These are phyloP conservation scores for Rhegmatorhina hoffmannsi DNA, from an alignment of 2,113 vertebrate species.

Conservation along the genomic window DNA sequence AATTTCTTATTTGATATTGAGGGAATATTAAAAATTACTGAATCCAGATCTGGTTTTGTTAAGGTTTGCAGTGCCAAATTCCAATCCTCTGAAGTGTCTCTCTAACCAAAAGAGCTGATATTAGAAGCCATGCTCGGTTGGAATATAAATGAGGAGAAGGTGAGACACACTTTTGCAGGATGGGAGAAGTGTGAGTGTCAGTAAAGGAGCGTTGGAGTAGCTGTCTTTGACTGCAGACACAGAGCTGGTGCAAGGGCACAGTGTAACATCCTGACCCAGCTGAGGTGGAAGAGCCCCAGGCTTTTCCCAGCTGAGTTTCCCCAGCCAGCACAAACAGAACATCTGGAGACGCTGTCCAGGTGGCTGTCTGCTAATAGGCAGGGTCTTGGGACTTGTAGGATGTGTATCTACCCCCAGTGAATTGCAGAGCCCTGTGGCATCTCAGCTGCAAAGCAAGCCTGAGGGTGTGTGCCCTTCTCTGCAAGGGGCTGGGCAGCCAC, in stretches of 20 bases:
- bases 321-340: neutral
- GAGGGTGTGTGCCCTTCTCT: neutral
- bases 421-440: accelerated
- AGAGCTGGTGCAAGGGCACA: neutral
- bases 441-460: neutral
- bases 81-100: neutral
- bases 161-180: neutral
- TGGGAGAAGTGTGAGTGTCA: neutral
- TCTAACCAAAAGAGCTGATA: neutral
- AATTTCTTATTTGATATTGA: neutral
- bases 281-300: neutral
- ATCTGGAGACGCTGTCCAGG: neutral
- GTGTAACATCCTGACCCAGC: neutral
- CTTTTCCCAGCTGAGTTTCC: neutral
- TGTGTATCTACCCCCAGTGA: neutral
- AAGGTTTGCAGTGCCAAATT: neutral
- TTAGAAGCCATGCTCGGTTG: neutral
- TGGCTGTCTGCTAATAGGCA: neutral
- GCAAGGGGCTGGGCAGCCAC: neutral
- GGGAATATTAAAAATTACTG: neutral
- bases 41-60: neutral
- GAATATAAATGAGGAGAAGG: neutral
- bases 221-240: neutral
- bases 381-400: neutral
- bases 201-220: neutral